Conservation (phyloP, 2,113 vertebrate species). For the Myrmecobius fasciatus region DNA sequence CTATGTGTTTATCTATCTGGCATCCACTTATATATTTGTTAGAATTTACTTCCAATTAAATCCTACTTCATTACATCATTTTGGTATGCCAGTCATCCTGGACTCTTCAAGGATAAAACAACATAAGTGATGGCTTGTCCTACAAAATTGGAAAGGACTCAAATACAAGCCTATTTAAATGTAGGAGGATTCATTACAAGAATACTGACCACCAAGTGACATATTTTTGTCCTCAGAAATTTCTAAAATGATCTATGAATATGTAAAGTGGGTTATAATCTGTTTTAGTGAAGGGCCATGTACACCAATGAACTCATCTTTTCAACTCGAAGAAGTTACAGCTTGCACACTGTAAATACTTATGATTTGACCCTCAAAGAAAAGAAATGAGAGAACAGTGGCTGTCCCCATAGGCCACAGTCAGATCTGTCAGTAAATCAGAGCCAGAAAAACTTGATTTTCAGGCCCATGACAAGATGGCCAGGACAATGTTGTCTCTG, state of each 20-base stretch:
- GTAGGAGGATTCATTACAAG: neutral
- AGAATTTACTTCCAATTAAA: neutral
- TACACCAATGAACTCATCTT: neutral
- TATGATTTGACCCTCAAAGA: conserved; percentile 61
- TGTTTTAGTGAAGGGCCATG: neutral
- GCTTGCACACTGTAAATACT: conserved; percentile 27
- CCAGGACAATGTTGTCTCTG: conserved; percentile 40
- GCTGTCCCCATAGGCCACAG: conserved; percentile 55
- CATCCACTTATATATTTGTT: neutral
- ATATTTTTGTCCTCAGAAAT: neutral
- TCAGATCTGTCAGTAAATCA: conserved; percentile 59
- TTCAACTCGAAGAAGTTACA: conserved; percentile 1
- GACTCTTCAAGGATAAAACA: neutral
- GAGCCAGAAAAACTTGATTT: conserved; percentile 69
- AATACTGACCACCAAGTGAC: neutral
- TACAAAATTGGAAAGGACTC: neutral
- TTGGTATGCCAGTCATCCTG: neutral
- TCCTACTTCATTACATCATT: neutral
- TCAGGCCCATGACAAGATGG: conserved; percentile 56
- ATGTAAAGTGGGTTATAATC: neutral
- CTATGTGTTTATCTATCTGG: neutral
- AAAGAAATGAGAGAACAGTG: conserved; percentile 50
- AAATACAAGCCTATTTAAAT: neutral
- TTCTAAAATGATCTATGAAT: neutral
- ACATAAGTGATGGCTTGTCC: neutral